These are phyloP conservation scores for Piliocolobus tephrosceles DNA, from an alignment of 2,113 vertebrate genomes.

Conservation along the genomic window DNA sequence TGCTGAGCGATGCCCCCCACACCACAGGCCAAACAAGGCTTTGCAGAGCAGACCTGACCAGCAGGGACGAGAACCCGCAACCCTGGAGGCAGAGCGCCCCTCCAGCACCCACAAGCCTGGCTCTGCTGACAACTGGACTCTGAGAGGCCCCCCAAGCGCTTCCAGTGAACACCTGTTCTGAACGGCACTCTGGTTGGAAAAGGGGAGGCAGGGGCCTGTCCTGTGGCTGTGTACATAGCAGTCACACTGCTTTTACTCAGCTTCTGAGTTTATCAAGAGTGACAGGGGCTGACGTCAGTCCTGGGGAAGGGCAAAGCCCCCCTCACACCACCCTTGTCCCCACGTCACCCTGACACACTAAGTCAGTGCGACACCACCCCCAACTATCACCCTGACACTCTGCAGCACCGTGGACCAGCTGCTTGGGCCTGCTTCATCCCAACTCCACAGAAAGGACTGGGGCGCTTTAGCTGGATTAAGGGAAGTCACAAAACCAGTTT, in stretches of 20 bases:
- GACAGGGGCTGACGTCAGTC: neutral
- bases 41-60: neutral
- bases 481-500: neutral
- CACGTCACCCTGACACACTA: neutral
- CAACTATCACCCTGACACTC: too few species aligned
- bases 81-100: neutral
- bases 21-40: neutral
- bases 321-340: neutral
- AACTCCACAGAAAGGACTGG: neutral
- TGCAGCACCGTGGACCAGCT: too few species aligned
- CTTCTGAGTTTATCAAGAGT: neutral
- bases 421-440: neutral
- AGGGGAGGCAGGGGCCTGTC: neutral
- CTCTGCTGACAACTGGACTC: neutral
- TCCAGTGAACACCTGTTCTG: neutral
- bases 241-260: neutral
- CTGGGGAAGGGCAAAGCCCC: neutral
- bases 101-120: neutral
- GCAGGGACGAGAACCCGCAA: fast-evolving
- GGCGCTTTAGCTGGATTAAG: too few species aligned
- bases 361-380: neutral
- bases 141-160: neutral
- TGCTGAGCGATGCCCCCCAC: fast-evolving
- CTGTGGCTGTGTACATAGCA: neutral
- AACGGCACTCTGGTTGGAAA: neutral